Conservation (phyloP, 2,113 vertebrate species). For the Larimichthys crocea region DNA sequence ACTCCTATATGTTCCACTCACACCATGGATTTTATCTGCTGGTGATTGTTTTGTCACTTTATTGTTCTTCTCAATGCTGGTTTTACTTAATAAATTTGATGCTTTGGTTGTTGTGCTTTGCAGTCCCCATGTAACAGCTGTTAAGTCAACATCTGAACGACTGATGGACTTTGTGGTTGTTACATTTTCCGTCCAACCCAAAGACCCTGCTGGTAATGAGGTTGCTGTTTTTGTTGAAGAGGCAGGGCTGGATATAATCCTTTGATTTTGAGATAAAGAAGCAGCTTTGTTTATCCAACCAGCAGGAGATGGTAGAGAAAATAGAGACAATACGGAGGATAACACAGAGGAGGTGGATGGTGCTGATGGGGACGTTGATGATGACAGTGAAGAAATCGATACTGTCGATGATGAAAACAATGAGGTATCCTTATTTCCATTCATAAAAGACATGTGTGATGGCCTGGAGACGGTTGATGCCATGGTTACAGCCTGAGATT, state of each 20-base stretch:
- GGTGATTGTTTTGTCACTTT: conserved; percentile 34
- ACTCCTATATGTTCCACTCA: conserved; percentile 26
- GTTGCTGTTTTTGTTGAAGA: conserved; percentile 27
- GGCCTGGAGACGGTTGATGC: conserved; percentile 12
- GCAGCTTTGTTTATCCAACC: conserved; percentile 29
- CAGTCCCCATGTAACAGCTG: conserved; percentile 16
- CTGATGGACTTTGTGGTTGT: conserved; percentile 12
- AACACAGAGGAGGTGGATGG: conserved; percentile 29
- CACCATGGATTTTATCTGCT: conserved; percentile 7
- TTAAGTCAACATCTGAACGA: conserved; percentile 6
- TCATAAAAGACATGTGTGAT: conserved; percentile 41
- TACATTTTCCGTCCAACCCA: conserved; percentile 9
- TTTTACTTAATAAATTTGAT: conserved; percentile 26
- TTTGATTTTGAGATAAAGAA: conserved; percentile 29
- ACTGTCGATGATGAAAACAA: conserved; percentile 36
- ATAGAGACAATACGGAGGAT: conserved; percentile 17
- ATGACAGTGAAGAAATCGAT: conserved; percentile 32
- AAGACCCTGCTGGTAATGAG: conserved; percentile 41
- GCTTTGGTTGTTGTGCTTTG: conserved; percentile 24
- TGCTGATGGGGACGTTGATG: conserved; percentile 29
- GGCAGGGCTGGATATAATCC: conserved; percentile 17
- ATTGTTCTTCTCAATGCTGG: conserved; percentile 38
- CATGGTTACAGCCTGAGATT: conserved; percentile 52
- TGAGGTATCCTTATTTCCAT: conserved; percentile 19
- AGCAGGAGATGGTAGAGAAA: conserved; percentile 38